Evolutionary conservation across 2,113 vertebrate genomes (phyloP).

Genomic region (Sinocyclocheilus maitianheensis): DNA sequence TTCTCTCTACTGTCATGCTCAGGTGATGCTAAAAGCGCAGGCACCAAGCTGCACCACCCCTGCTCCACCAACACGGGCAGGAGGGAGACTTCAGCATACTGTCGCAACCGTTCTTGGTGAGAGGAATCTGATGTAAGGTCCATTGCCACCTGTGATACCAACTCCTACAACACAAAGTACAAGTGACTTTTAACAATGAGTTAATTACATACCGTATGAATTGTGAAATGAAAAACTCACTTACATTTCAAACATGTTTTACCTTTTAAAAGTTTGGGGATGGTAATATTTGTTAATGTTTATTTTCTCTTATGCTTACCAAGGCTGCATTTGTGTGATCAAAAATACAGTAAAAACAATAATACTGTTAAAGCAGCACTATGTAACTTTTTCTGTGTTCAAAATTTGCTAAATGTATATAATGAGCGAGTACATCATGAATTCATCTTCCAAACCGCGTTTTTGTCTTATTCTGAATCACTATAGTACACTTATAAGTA

Average conservation of each 20-base stretch:
- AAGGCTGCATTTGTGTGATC: background rate
- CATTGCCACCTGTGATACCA: constrained; percentile 63
- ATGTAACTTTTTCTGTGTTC: too few species aligned
- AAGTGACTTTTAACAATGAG: background rate
- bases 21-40: constrained; percentile 78
- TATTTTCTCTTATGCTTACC: background rate
- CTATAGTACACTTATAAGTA: too few species aligned
- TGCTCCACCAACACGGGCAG: constrained; percentile 80
- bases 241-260: background rate
- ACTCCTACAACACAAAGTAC: constrained; percentile 61
- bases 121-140: constrained; percentile 54
- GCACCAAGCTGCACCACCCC: constrained; percentile 86
- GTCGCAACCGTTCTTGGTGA: constrained; percentile 76
- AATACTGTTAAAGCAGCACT: too few species aligned
- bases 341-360: background rate
- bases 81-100: constrained; percentile 82
- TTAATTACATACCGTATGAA: background rate
- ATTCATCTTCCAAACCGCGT: too few species aligned
- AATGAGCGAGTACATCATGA: too few species aligned
- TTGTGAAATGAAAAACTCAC: background rate
- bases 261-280: too few species aligned
- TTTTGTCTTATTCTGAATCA: too few species aligned
- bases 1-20: constrained; percentile 92
- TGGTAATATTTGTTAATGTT: background rate
- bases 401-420: too few species aligned